Percentiles rank a stretch among this genome's conserved stretches.
Conservation (phyloP, 2,797 vertebrate genomes). For the Darevskia mixta region DNA sequence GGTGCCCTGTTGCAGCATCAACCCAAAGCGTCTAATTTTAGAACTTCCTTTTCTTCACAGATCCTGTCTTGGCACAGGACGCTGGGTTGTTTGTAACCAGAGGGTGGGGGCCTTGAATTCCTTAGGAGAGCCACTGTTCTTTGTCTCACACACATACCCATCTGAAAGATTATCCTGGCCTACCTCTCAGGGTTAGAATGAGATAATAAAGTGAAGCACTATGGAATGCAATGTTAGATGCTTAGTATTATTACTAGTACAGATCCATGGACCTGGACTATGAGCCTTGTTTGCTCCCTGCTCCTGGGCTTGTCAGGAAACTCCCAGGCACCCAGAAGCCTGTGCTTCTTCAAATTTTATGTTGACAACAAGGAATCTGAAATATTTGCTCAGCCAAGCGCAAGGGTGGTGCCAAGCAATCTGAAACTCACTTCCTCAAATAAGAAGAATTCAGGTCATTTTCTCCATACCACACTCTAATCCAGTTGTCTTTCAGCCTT, state of each 20-base stretch:
- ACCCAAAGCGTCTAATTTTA: neutral
- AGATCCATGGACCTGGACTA: neutral
- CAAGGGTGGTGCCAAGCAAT: neutral
- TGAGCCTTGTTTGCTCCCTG: neutral
- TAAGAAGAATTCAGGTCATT: constrained; percentile 4
- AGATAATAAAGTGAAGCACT: neutral
- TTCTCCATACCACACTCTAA: neutral
- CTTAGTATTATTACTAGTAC: neutral
- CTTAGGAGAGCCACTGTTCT: neutral
- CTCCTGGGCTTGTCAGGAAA: neutral
- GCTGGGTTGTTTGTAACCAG: no score
- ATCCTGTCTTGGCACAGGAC: neutral
- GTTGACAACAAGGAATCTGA: neutral
- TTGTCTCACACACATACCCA: no score
- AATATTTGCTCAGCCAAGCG: neutral
- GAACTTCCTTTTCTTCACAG: neutral
- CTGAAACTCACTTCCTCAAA: neutral
- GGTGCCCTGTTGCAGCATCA: neutral
- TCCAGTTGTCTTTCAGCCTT: neutral
- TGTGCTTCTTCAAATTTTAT: neutral
- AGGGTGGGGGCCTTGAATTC: neutral
- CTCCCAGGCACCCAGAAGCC: neutral
- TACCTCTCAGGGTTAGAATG: neutral
- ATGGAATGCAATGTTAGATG: neutral
- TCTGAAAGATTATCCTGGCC: neutral